Evolutionary conservation across 1,140 invertebrate species (phyloP), one percentile per base, ranked within the genome.

Genomic region (Nomia melanderi): DNA sequence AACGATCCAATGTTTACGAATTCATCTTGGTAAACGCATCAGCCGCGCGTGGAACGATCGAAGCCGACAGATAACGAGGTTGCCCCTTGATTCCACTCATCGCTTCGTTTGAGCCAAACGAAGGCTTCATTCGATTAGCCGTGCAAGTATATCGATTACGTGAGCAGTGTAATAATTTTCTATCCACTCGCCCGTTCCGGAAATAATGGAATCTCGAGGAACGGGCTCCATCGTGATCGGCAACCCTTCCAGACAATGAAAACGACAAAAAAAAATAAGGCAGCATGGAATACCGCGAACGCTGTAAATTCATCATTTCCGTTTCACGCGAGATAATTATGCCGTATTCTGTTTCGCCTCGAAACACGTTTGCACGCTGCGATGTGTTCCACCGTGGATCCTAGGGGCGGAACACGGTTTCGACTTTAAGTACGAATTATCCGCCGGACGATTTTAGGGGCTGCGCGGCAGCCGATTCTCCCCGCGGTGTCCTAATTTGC

Each of bases 141-240:
- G 47, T 17, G n/a, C 47, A 50, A 17, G 47, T 50, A 17, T 50
- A 50, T 50, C 47, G 47, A 50, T 50, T 50, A 50, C 47, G 47
- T 50, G 47, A 50, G 20, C 20, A 50, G 20, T n/a, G 47, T 50
- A 50, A 50, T 50, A 50, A 50, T 50, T 50, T 50, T 50, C 47
- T 50, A 50, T 50, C 47, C 47, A n/a, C 47, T 50, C n/a, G n/a
- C 47, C 47, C 17, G 8, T 17, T 20, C 47, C 17, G 47, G 47
- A 50, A 50, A 50, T 50, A 50, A 50, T 50, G 47, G n/a, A 20
- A 50, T 50, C n/a, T 50, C 20, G 47, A n/a, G n/a, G 1, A 50
- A 50, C 47, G 47, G 1, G 47, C 20, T n/a, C 2, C 47, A 7
- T 50, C 47, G 20, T 7, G 47, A 50, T 50, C n/a, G 20, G 5